Evolutionary conservation across 2,113 vertebrate genomes (phyloP), one percentile per base, ranked within the genome.

Genomic region (Phrynosoma blainvillii): DNA sequence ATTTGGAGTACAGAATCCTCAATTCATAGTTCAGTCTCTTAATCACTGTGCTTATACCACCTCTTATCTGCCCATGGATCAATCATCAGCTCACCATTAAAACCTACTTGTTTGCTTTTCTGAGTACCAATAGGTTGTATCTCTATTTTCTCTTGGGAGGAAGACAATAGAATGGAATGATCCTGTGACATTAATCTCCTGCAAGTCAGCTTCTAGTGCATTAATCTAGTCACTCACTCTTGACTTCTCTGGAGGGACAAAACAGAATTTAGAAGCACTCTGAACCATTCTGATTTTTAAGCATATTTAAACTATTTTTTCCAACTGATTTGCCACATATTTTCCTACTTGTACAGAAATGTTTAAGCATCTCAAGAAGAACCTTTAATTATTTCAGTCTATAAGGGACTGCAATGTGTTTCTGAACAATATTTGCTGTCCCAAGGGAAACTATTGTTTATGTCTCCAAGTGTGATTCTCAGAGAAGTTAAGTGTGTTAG

Each of bases 301-400:
- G 42, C 42, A 79, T 86, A 20, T 79, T 56, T 65, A 66, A 85
- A 73, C 65, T 30, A 56, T 32, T 42, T 32, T 42, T 79, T 79
- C 42, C 65, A 54, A 79, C n/a, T 86, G 1, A 71, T 86, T 85
- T 80, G 77, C 12, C n/a, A 71, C 54, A n/a, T 71, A 56, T 71
- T 79, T 71, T 70, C 47, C 85, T 71, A 71, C 40, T 86, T 54
- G 56, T 71, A 87, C 77, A 80, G 52, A 23, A 25, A 78, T 23
- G 78, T 52, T 30, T 18, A 80, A 52, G 59, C 23, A 25, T 11
- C 40, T 32, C 5, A 12, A 66, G 42, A n/a, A 66, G 66, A 59
- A 52, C 59, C 84, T 47, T 47, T 40, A 18, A 74, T 36, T 5
- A 18, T 77, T 85, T 65, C 36, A 77, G 18, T 77, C 36, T 20